Percentiles rank a stretch among this genome's conserved stretches.
phyloP scores from a whole-genome alignment of 1,140 invertebrate species.

The Zaprionus inermis region DNA sequence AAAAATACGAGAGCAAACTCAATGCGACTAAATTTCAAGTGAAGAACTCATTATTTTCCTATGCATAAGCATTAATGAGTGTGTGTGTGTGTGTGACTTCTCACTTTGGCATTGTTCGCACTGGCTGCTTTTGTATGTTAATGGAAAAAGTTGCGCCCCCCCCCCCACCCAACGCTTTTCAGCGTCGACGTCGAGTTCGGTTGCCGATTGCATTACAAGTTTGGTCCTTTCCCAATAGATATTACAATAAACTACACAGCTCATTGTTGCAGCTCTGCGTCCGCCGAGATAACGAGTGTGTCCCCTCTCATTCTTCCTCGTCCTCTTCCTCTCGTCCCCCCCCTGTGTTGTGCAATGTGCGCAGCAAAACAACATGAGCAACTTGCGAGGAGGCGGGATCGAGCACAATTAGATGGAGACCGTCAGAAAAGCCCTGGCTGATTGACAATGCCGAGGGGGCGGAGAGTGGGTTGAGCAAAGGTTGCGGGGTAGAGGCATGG shows the following conservation, averaged over 20 bases:
- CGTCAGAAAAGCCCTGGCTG: not conserved
- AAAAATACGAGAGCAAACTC: constrained; percentile 12
- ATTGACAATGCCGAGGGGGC: not conserved
- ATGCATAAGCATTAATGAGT: not conserved
- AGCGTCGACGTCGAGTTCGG: constrained; percentile 34
- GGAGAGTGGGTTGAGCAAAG: too few species aligned
- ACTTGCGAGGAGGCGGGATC: not conserved
- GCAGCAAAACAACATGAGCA: not conserved
- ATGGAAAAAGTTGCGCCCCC: constrained; percentile 66
- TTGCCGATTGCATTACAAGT: constrained; percentile 60
- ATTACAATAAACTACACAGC: constrained; percentile 49
- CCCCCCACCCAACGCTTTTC: not conserved
- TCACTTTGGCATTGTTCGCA: constrained; percentile 23
- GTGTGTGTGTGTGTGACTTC: not conserved
- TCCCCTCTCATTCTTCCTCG: not conserved
- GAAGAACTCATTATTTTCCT: constrained; percentile 54
- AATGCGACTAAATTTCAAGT: constrained; percentile 39
- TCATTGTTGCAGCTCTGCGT: constrained; percentile 44
- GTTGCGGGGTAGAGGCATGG: not conserved
- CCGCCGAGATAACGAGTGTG: constrained; percentile 24
- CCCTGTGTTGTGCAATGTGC: not conserved
- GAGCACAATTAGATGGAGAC: not conserved
- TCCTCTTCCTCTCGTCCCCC: not conserved
- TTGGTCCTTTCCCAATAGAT: constrained; percentile 52
- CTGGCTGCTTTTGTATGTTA: constrained; percentile 51